Conservation (phyloP, 2,888 invertebrate genomes). For the Orthosia gracilis region DNA sequence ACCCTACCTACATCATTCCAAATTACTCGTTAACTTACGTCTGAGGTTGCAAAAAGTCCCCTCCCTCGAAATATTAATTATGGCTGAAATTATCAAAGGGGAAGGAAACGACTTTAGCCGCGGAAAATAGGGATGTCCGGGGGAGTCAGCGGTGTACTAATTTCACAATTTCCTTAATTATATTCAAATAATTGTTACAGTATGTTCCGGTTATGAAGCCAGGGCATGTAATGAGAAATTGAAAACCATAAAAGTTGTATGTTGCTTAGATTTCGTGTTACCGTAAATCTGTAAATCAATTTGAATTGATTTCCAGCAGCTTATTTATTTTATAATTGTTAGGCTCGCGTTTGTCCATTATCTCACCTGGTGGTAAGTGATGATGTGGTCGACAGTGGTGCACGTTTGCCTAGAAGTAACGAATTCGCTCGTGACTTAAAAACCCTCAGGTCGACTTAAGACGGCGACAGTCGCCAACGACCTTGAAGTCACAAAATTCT, state of each 20-base stretch:
- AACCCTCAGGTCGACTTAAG: no score
- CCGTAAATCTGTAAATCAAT: neutral
- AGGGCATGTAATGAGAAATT: conserved; percentile 5
- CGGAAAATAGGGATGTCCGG: conserved; percentile 48
- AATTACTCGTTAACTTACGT: conserved; percentile 49
- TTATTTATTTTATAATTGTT: no score
- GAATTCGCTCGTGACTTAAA: no score
- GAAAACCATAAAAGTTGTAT: neutral
- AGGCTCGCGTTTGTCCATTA: no score
- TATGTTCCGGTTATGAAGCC: conserved; percentile 13
- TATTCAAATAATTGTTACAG: conserved; percentile 58
- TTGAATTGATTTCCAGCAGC: neutral
- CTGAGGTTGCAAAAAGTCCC: conserved; percentile 44
- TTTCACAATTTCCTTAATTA: conserved; percentile 55
- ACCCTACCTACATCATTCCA: conserved; percentile 13
- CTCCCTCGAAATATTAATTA: conserved; percentile 59
- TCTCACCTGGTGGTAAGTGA: no score
- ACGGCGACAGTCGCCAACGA: no score
- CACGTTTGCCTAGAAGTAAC: no score
- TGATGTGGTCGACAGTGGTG: no score
- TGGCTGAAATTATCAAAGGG: conserved; percentile 57
- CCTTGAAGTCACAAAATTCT: no score
- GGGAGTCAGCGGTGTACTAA: conserved; percentile 39
- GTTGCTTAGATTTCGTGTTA: neutral
- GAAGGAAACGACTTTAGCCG: conserved; percentile 39